Base-by-base conservation (phyloP, 1,140 invertebrate genomes). In the Nasonia longicornis region DNA sequence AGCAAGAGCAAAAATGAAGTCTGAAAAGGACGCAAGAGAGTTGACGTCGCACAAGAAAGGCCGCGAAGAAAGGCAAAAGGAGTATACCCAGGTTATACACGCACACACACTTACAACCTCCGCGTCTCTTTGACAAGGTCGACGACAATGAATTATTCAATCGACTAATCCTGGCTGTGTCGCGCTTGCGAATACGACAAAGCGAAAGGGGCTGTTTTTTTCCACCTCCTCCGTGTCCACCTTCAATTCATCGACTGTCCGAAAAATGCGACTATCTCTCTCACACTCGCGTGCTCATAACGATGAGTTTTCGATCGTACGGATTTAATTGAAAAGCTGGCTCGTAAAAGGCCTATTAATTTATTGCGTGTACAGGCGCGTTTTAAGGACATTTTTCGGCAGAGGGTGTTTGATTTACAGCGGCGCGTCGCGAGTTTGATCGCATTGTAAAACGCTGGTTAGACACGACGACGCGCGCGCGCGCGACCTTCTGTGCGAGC, bases 121-220 rank as follows among this genome's bases (percentile, higher is more conserved):
- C 84, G 76, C 78, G 29, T 81, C 83, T 86, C 88, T 90, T 90
- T 90, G 89, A 90, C 87, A 89, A 89, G 85, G 82, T 86, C 87
- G 87, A 86, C 86, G 81, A 86, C 86, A 83, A 90, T 90, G 89
- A 89, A 90, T 90, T 89, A 90, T 90, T 90, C 89, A 90, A 87
- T 87, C 83, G 85, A 81, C 86, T 89, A 89, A 89, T 89, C 87
- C 85, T 64, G 82, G 74, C 80, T 86, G 88, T 89, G 89, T 89
- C 84, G 85, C 86, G 88, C 88, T 89, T 89, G 87, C 85, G 84
- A 89, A 90, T 89, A 82, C 84, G 67, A 66, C 81, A 74, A 67
- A 73, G 63, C 52, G 78, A 74, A 52, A 73, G 75, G 77, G 74
- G 74, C 16, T 58, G 63, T 58, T 58, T 58, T 58, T n/a, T 20